Evolutionary conservation across 2,113 vertebrate species (phyloP), one percentile per base, ranked within the genome.

Genomic region (Paramormyrops kingsleyae): DNA sequence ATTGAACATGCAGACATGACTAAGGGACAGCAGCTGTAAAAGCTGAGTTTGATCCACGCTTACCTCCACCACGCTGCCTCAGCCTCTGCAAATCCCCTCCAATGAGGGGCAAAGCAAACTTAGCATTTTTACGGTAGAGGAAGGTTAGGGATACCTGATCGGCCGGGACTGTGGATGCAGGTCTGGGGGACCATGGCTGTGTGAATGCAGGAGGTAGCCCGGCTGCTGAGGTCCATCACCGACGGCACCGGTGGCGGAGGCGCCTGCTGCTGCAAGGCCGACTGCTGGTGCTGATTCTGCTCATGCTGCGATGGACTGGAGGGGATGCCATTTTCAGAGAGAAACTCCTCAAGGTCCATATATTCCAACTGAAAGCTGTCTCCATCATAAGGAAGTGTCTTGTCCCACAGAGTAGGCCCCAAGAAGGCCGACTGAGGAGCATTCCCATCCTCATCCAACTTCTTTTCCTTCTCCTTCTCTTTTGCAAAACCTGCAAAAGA

Each of bases 311-410:
- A 94, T 1, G 96, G 96, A 91, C 96, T 97, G 89, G 97, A 97
- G 56, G 97, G 97, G 89, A 98, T 98, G 92, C 97, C 97, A 91
- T 98, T 98, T 95, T 98, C 97, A 0, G 97, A 97, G 85, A 98
- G 95, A 93, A 98, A 98, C 93, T 98, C 97, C 93, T 98, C 97
- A 95, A 98, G 95, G 95, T 98, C 97, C 97, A 98, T 98, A 95
- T 98, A 98, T 94, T 98, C 97, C 95, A 98, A 93, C 93, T 98
- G 97, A 95, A 98, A 98, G 93, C 95, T 97, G 93, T 98, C 97
- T 92, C 97, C 97, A 90, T 98, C 97, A 0, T 98, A 98, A 7
- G 97, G 97, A 92, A 98, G 95, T 7, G 97, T 98, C 96, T 98
- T 98, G 95, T 98, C 97, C 97, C 97, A 98, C 93, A 98, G 95